A percentile compares a stretch with the other conserved stretches of the same genome.
phyloP scores from a whole-genome alignment of 2,888 invertebrate species.

The Epinotia ramella region DNA sequence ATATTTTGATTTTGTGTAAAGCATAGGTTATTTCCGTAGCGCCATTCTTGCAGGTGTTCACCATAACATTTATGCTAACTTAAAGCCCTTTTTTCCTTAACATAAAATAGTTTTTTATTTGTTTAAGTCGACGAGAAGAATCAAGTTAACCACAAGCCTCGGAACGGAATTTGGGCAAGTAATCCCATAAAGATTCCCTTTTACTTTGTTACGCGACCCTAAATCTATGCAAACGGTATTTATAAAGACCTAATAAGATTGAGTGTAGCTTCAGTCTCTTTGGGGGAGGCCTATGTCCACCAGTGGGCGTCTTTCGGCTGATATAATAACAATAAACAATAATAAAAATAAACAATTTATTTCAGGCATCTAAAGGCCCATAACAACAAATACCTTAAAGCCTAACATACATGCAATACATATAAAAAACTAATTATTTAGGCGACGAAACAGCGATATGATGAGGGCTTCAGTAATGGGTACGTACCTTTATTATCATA shows the following conservation, averaged over 20 bases:
- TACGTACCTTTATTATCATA: no score
- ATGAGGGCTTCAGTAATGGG: no score
- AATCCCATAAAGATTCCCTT: constrained; percentile 19
- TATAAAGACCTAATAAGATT: background rate
- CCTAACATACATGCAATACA: no score
- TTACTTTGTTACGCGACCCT: constrained; percentile 8
- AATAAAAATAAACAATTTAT: no score
- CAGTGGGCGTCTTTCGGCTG: no score
- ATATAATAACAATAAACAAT: no score
- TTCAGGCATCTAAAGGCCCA: no score
- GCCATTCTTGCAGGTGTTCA: background rate
- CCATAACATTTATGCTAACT: background rate
- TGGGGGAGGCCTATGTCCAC: no score
- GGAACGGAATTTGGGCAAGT: background rate
- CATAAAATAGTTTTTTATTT: background rate
- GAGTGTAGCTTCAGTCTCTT: background rate
- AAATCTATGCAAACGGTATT: constrained; percentile 1
- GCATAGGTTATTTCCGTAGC: background rate
- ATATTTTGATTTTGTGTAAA: no score
- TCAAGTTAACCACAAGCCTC: constrained; percentile 10
- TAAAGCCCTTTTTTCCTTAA: background rate
- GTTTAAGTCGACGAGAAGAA: constrained; percentile 2
- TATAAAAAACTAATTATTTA: no score
- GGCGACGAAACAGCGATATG: no score
- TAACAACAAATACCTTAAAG: no score